Evolutionary conservation across 2,113 vertebrate genomes (phyloP).

Genomic region (Pseudonaja textilis): DNA sequence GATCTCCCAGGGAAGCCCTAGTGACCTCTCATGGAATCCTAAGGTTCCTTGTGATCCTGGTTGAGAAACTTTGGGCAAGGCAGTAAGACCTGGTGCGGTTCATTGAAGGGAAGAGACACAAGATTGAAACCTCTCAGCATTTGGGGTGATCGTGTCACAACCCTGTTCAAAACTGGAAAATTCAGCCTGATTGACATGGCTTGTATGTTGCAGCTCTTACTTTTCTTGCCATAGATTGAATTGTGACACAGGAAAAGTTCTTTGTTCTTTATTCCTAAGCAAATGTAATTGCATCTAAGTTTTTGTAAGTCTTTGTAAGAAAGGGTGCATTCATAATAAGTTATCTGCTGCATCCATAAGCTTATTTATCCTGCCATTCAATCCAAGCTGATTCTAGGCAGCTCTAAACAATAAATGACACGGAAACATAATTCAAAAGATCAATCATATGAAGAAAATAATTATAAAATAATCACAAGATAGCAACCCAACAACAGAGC

Average conservation of each 20-base stretch:
- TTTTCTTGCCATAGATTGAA: neutral
- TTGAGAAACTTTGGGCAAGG: neutral
- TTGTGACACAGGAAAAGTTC: neutral
- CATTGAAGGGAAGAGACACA: neutral
- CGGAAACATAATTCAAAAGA: neutral
- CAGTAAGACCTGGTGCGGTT: neutral
- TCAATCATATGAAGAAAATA: neutral
- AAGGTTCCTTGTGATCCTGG: no score
- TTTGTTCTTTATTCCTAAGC: neutral
- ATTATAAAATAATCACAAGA: neutral
- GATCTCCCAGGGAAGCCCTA: neutral
- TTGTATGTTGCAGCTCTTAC: neutral
- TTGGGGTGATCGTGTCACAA: neutral
- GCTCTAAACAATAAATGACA: neutral
- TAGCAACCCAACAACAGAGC: neutral
- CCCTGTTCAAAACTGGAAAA: neutral
- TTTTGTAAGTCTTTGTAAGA: neutral
- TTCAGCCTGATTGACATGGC: neutral
- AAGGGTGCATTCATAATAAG: neutral
- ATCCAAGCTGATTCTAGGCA: neutral
- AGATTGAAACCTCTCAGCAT: neutral
- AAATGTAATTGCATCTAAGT: neutral
- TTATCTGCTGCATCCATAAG: neutral
- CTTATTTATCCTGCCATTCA: neutral
- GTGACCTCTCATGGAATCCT: neutral